These are phyloP conservation scores for Drosophila miranda DNA, from an alignment of 1,140 invertebrate species.

Conservation along the genomic window DNA sequence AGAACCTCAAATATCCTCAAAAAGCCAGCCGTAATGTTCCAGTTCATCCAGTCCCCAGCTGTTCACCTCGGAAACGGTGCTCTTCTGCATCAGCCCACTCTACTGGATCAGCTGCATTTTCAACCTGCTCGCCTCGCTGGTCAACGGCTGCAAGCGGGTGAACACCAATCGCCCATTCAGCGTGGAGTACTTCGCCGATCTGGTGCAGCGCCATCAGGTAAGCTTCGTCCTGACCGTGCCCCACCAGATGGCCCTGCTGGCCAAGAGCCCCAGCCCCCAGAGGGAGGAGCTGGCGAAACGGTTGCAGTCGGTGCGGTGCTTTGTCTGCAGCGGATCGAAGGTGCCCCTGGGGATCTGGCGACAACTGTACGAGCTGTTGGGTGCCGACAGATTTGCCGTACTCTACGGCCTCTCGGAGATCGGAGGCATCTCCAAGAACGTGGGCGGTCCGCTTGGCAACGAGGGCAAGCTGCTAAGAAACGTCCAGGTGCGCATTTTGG, in stretches of 20 bases:
- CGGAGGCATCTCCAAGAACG: constrained; percentile 61
- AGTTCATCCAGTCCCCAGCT: constrained; percentile 46
- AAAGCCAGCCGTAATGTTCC: background rate
- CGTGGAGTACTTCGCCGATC: constrained; percentile 54
- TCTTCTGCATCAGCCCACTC: constrained; percentile 72
- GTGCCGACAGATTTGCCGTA: constrained; percentile 56
- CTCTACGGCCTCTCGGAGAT: constrained; percentile 65
- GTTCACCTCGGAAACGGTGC: constrained; percentile 59
- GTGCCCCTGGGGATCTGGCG: constrained; percentile 50
- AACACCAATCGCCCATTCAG: constrained; percentile 63
- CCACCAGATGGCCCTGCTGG: constrained; percentile 61
- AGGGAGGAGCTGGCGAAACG: constrained; percentile 15
- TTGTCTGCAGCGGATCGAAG: constrained; percentile 71
- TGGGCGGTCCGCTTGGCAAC: constrained; percentile 62
- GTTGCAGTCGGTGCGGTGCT: constrained; percentile 41
- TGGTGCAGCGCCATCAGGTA: constrained; percentile 54
- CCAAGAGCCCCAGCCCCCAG: constrained; percentile 27
- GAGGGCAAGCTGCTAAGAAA: constrained; percentile 64
- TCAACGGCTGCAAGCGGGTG: constrained; percentile 63
- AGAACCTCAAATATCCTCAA: background rate
- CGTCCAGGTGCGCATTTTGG: constrained; percentile 55
- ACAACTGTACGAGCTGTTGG: constrained; percentile 54
- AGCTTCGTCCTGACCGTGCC: constrained; percentile 65
- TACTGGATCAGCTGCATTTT: constrained; percentile 76
- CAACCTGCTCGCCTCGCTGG: constrained; percentile 55